Base-by-base conservation (phyloP, 2,888 invertebrate genomes). In the Phaonia tiefii region DNA sequence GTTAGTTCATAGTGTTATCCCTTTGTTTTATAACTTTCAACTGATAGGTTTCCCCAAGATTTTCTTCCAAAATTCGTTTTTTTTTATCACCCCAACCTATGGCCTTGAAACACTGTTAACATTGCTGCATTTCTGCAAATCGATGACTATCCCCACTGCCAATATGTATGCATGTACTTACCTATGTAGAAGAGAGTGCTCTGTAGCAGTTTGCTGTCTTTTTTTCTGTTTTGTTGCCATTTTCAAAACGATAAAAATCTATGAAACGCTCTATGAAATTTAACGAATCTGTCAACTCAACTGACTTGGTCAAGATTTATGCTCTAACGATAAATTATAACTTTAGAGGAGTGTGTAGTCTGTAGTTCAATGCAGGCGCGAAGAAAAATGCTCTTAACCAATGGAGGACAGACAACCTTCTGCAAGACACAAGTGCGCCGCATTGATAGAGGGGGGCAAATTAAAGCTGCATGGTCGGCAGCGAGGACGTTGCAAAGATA, bases 251-350 rank as follows among this genome's bases (percentile, higher is more conserved):
- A 63, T 63, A 63, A 63, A 63, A 20, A 56, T 73, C 46, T 76
- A 65, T 75, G 72, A 80, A 76, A 76, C 56, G 69, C 31, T 69
- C 49, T 75, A 56, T 72, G 60, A 78, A 78, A 78, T 75, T 75
- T 81, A 81, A 81, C 81, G 78, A 81, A 81, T 81, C 78, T 81
- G 81, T 81, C 81, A 81, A 81, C 81, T 78, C 72, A 72, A 78
- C 74, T 78, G 81, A 78, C 81, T 81, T 73, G 72, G 75, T 56
- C 72, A 81, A 78, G 81, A 81, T 81, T 81, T 81, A 81, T 81
- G 81, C 63, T 58, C 56, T 15, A 58, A 25, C 78, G 81, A 81
- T 81, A 81, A 81, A 81, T 78, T 81, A 72, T 72, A 75, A 78
- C 72, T 81, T 81, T 78, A 75, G 31, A 31, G 81, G 78, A 81